These are phyloP conservation scores for Tupaia tana DNA, from an alignment of 2,113 vertebrate species.

Conservation along the genomic window DNA sequence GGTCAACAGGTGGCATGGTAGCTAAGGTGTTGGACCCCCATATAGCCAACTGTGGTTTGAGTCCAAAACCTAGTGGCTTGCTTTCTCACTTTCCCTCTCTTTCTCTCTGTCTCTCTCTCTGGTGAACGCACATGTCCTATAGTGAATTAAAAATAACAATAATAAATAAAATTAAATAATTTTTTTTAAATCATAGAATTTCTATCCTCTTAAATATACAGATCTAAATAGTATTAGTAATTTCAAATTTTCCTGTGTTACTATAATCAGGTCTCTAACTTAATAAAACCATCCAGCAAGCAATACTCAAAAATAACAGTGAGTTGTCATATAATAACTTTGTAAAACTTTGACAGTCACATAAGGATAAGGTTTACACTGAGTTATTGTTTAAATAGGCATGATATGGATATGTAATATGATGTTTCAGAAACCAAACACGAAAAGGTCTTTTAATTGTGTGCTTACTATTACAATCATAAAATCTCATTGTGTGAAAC, in stretches of 20 bases:
- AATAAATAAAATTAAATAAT: too few relatives aligned
- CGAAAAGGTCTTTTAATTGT: not conserved
- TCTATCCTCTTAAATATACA: not conserved
- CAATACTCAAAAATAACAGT: conserved; percentile 26
- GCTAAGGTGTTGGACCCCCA: too few relatives aligned
- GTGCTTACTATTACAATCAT: not conserved
- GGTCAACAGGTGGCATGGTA: too few relatives aligned
- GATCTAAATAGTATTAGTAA: not conserved
- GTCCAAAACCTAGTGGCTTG: too few relatives aligned
- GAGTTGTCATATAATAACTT: not conserved
- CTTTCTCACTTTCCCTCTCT: too few relatives aligned
- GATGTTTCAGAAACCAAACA: not conserved
- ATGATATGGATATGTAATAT: not conserved
- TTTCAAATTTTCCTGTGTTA: conserved; percentile 7
- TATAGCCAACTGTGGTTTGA: too few relatives aligned
- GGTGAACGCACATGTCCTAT: too few relatives aligned
- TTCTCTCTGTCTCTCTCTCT: too few relatives aligned
- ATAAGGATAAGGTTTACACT: not conserved
- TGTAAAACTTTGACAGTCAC: not conserved
- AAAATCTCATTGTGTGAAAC: conserved; percentile 17
- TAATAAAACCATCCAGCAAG: not conserved
- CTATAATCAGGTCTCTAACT: not conserved
- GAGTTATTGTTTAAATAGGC: not conserved
- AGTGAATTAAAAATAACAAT: too few relatives aligned
- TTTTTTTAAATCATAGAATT: not conserved